Base-by-base conservation (phyloP, 2,113 vertebrate species). In the Megalops atlanticus region DNA sequence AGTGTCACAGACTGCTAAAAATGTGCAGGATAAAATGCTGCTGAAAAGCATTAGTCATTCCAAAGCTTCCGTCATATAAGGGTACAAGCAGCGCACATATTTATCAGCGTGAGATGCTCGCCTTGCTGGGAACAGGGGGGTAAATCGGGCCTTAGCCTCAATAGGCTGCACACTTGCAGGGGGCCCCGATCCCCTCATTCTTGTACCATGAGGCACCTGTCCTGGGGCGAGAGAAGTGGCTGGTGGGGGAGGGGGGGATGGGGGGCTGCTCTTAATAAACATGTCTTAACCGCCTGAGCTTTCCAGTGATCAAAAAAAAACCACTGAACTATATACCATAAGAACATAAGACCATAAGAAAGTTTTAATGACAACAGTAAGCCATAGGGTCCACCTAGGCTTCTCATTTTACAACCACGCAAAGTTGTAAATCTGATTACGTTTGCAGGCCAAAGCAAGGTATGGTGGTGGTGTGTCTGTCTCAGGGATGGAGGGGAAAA, bases 401-500 rank as follows among this genome's bases (percentile, higher is more conserved):
- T 27, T n/a, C 0, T 58, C 1, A n/a, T 58, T 58, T n/a, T 64
- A 72, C 71, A 43, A 38, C 2, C n/a, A 33, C 18, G 33, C 40
- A 39, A 27, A n/a, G 21, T 43, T 41, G 54, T 2, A 74, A 36
- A 38, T 16, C 38, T 39, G 33, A 39, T 45, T 31, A 74, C 33
- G 41, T n/a, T 43, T 2, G 45, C 7, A 27, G 43, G 43, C 14
- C 8, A n/a, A n/a, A n/a, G n/a, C 38, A 27, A 31, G 18, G 83
- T 83, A 86, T 39, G 1, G 84, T 80, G 80, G 85, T 74, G 75
- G 3, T 21, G 38, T 74, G 54, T 24, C 79, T 76, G 74, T 80
- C 80, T 85, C 80, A 80, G 81, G n/a, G n/a, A n/a, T n/a, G n/a
- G 38, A 58, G 49, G 18, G 84, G n/a, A n/a, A 86, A 77, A 73